Conservation (phyloP, 2,888 invertebrate species). For the Podabrus alpinus region DNA sequence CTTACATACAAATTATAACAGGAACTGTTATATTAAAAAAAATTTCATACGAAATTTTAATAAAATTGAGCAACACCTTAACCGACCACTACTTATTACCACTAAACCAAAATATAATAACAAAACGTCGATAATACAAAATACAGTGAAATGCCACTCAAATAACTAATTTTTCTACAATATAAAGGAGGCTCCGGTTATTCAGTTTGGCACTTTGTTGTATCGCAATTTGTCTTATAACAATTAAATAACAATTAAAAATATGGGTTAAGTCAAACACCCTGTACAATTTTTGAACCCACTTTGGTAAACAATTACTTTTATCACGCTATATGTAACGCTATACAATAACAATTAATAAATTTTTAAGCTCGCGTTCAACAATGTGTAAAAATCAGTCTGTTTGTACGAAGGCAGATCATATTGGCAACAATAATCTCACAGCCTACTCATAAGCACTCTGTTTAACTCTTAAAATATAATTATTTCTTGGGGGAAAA, state of each 20-base stretch:
- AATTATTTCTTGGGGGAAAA: background rate
- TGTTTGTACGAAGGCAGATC: background rate
- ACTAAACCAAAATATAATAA: slow-evolving; percentile 29
- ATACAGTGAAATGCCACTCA: slow-evolving; percentile 7
- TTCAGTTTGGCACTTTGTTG: background rate
- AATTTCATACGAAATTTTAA: slow-evolving; percentile 21
- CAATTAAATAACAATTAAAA: background rate
- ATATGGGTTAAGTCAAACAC: background rate
- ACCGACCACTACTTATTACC: slow-evolving; percentile 28
- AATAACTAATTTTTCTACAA: background rate
- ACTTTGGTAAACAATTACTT: background rate
- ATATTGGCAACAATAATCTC: background rate
- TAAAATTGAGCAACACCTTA: slow-evolving; percentile 35
- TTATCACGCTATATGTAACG: background rate
- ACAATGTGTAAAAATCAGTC: background rate
- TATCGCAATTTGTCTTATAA: background rate
- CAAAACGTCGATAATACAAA: slow-evolving; percentile 17
- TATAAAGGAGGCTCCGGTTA: background rate
- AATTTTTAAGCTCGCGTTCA: background rate
- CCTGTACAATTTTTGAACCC: background rate
- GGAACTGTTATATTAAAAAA: slow-evolving; percentile 23
- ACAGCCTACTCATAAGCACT: slow-evolving; percentile 2
- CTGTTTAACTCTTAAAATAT: background rate
- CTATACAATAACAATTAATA: background rate
- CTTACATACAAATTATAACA: slow-evolving; percentile 33